Base-by-base conservation (phyloP, 2,888 invertebrate species). In the Tetranychus piercei region DNA sequence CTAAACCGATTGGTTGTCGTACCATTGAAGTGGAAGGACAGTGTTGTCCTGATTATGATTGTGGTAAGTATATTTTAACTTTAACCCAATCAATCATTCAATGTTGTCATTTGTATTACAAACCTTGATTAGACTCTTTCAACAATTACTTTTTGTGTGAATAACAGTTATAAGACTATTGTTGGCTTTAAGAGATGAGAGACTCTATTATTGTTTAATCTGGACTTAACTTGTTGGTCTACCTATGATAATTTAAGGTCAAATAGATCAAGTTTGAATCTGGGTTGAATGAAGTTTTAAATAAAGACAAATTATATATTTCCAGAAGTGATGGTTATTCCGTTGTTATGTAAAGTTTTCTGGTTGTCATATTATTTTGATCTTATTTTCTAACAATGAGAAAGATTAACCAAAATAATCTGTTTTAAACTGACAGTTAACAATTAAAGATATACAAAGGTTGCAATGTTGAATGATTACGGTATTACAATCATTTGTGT, bases 41-140 rank as follows among this genome's bases (percentile, higher is more conserved):
- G 80, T 90, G 90, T 83, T 90, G 90, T 81, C 89, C 90, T 78
- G 22, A 69, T 23, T 90, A 89, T 82, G 88, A 88, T 82, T 90
- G 90, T 45, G 72, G 72, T 72, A 45, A 72, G 72, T 72, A 22
- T 5, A 69, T 23, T 20, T 18, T 11, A 6, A 6, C 69, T 20
- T 69, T 5, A 69, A 69, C 7, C 11, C 20, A 34, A 34, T 34
- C 34, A 34, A 34, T 34, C 34, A n/a, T n/a, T 65, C 6, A 9
- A 20, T 20, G 20, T 6, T 9, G 1, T 66, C 66, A 18, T 64
- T 64, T 64, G 34, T 34, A 34, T 34, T 34, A 34, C 34, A 34
- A 34, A 34, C 34, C 34, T 34, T 34, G 34, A 34, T 34, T 34
- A 34, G 34, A 34, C 34, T 34, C 34, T 34, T 34, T 34, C 34